Percentiles rank a stretch among this genome's conserved stretches.
Evolutionary conservation across 2,888 invertebrate species (phyloP).

Genomic region (Drosophila vallismaia): DNA sequence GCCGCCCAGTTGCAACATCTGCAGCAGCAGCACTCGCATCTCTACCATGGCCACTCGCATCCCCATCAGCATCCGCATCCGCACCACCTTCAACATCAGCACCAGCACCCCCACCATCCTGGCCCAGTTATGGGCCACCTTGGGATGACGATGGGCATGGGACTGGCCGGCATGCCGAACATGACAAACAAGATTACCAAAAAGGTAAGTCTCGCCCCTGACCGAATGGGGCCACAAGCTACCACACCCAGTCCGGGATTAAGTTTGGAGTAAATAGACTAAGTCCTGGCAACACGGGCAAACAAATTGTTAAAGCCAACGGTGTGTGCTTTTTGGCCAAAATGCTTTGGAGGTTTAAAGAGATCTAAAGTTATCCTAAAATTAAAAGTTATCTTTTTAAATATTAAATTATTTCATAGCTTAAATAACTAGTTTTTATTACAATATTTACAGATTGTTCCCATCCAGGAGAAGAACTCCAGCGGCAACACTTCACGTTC

Average conservation of each 20-base stretch:
- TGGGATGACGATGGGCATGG: conserved; percentile 83
- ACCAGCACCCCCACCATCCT: conserved; percentile 63
- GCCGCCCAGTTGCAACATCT: conserved; percentile 63
- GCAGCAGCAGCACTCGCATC: conserved; percentile 55
- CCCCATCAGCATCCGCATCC: conserved; percentile 45
- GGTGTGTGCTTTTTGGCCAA: not conserved
- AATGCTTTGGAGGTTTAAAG: conserved; percentile 4
- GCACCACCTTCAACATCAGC: conserved; percentile 62
- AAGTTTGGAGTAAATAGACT: conserved; percentile 38
- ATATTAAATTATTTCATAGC: not conserved
- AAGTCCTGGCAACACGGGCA: conserved; percentile 17
- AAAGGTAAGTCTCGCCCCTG: conserved; percentile 67
- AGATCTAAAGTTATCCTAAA: not conserved
- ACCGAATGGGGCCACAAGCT: not conserved
- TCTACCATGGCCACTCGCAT: conserved; percentile 48
- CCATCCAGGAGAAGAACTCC: conserved; percentile 85
- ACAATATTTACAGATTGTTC: conserved; percentile 76
- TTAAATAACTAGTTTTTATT: conserved; percentile 30
- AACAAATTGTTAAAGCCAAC: conserved; percentile 30
- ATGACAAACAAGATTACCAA: conserved; percentile 81
- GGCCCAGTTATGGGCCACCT: conserved; percentile 81
- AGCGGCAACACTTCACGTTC: conserved; percentile 92
- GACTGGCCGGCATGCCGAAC: conserved; percentile 75
- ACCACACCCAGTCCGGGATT: conserved; percentile 23
- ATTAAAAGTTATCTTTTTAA: not conserved